phyloP scores from a whole-genome alignment of 2,797 vertebrate genomes.

The Phoxinus dragarum region DNA sequence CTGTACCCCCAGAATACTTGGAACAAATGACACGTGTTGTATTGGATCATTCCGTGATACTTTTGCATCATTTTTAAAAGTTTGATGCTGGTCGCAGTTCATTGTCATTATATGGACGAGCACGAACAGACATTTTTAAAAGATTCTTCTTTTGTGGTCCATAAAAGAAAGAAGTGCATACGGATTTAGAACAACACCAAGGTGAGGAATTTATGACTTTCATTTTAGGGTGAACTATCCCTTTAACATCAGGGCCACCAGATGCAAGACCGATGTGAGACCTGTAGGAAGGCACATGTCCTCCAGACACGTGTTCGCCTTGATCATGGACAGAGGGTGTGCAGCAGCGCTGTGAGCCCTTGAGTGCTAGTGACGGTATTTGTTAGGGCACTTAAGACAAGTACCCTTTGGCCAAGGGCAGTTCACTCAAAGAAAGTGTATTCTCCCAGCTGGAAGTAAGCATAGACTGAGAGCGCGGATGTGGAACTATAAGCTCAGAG shows the following conservation, averaged over 20 bases:
- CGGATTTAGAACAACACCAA: neutral
- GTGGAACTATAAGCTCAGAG: constrained; percentile 70
- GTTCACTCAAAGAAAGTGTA: constrained; percentile 12
- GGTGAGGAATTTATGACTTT: neutral
- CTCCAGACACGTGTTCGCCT: neutral
- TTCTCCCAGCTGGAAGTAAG: neutral
- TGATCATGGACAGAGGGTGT: neutral
- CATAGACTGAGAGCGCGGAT: constrained; percentile 44
- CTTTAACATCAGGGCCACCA: neutral
- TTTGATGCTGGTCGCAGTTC: neutral
- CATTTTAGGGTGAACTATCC: neutral
- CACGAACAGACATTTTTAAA: neutral
- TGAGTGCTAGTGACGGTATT: neutral
- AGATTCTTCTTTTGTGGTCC: neutral
- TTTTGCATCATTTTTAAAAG: neutral
- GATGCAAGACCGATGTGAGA: neutral
- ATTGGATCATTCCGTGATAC: neutral
- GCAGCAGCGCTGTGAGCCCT: neutral
- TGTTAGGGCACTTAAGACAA: constrained; percentile 41
- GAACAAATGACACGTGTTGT: neutral
- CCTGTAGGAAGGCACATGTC: neutral
- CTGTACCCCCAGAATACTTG: neutral
- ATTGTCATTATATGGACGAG: neutral
- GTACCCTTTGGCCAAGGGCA: constrained; percentile 37
- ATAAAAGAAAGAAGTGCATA: neutral